Evolutionary conservation across 92 coral and sea anemone species (phyloP), one percentile per base, ranked within the genome.

Genomic region (Palythoa heliodiscus): DNA sequence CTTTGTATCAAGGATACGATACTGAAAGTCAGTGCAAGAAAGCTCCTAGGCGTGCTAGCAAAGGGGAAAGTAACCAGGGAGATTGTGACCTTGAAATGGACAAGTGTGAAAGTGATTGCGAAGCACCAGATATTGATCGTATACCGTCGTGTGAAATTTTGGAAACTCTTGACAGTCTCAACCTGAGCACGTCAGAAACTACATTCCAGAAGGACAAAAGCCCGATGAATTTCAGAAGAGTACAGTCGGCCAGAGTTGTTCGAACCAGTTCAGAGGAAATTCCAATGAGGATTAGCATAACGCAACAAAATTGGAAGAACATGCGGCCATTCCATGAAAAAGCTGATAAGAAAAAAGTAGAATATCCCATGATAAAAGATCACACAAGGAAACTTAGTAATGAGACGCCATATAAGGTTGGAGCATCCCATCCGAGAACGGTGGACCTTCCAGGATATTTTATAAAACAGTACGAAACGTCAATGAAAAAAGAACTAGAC

Each of bases 391-490:
- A 54, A 2, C 58, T 74, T 7, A 74, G 73, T 25, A 64, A 25
- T 38, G 71, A 77, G 24, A 54, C 80, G 68, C 43, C 88, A 53
- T 86, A 76, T 71, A 83, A 88, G 52, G 84, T 70, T 50, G 70
- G 53, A 8, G 78, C 70, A n/a, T 72, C 60, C 20, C 71, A 82
- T 19, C 82, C 14, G 37, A 61, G 23, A 60, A 40, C 83, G 11
- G 87, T 84, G 25, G 84, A 73, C 22, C 72, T 92, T 9, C 94
- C 96, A 11, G 94, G 96, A 23, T 93, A 93, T 69, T 93, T 93
- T 25, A 91, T 87, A 13, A 90, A 91, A 37, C 94, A 93, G 71
- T 93, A 88, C 64, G 72, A 83, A 72, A 83, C 85, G 12, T 77
- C 91, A 40, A 76, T 55, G 82, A 76, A 63, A 37, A 76, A 25